Evolutionary conservation across 2,797 vertebrate genomes (phyloP), one percentile per base, ranked within the genome.

Genomic region (Rhodeus uyekii): DNA sequence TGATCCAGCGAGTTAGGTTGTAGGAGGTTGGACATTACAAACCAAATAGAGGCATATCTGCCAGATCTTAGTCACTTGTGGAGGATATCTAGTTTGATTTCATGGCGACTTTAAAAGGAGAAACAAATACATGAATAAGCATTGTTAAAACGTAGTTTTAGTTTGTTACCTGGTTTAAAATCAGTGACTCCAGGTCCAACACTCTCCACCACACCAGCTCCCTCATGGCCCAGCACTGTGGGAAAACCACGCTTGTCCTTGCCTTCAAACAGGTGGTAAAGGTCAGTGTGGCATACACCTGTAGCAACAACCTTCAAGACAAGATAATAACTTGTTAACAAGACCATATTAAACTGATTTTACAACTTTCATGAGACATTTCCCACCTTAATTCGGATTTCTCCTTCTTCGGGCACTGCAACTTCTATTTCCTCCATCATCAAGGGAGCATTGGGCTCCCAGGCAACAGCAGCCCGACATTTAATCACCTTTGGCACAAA

Each of bases 401-500:
- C 96, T 38, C 94, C 83, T 38, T 93, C 89, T 86, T 96, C 94
- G 0, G 97, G 97, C 0, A 96, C 95, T 0, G 95, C 95, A 0
- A 98, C 97, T 85, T 98, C 97, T 3, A 98, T 93, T 60, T 98
- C 94, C 80, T 98, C 97, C 3, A 97, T 96, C 84, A 94, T 94
- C 81, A 99, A 82, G 0, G 96, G 96, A 80, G 94, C 94, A 19
- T 93, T 93, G 4, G 86, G 5, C 69, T 96, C 95, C 97, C 96
- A 96, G 22, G 96, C 84, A 53, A 99, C 94, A 22, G 96, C 97
- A 27, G 97, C 97, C 89, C 93, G 96, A 90, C 97, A 98, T 86
- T 94, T 96, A 85, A 99, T 98, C 19, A 96, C 94, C 97, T 98
- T 85, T 12, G 83, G 83, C 27, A 71, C 13, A 86, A 61, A 87